Evolutionary conservation across 2,888 invertebrate genomes (phyloP).

Genomic region (Agriopis marginaria): DNA sequence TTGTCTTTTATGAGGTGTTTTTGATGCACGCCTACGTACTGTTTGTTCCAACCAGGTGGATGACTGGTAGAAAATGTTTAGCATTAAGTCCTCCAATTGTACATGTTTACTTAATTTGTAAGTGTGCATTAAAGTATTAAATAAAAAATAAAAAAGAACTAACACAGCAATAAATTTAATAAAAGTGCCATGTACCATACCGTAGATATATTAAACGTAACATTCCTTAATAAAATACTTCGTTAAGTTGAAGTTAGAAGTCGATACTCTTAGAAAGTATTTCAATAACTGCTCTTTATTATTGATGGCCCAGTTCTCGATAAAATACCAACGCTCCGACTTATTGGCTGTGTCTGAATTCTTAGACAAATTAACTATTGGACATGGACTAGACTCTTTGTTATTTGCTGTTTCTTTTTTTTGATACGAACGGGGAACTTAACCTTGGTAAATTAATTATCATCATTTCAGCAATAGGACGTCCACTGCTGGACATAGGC

Average conservation of each 20-base stretch:
- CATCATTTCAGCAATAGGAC: no score
- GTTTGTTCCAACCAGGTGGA: no score
- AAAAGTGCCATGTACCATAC: background rate
- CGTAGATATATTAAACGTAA: background rate
- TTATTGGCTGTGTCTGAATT: slow-evolving; percentile 20
- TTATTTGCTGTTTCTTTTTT: background rate
- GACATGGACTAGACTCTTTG: background rate
- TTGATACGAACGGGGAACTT: background rate
- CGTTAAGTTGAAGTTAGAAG: slow-evolving; percentile 17
- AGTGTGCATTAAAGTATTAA: no score
- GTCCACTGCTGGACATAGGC: no score
- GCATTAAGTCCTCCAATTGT: no score
- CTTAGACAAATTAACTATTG: background rate
- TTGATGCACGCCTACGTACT: no score
- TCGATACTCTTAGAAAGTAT: slow-evolving; percentile 26
- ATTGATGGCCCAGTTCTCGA: slow-evolving; percentile 23
- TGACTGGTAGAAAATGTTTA: no score
- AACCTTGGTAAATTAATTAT: no score
- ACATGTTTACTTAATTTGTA: no score
- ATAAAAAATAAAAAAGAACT: no score
- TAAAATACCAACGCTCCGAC: slow-evolving; percentile 19
- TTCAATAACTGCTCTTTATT: slow-evolving; percentile 32
- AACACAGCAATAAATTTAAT: background rate
- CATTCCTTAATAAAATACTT: slow-evolving; percentile 25
- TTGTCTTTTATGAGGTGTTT: no score